A percentile compares a stretch with the other conserved stretches of the same genome.
These are phyloP conservation scores for Molanna angustata DNA, from an alignment of 2,888 invertebrate genomes.

Conservation along the genomic window DNA sequence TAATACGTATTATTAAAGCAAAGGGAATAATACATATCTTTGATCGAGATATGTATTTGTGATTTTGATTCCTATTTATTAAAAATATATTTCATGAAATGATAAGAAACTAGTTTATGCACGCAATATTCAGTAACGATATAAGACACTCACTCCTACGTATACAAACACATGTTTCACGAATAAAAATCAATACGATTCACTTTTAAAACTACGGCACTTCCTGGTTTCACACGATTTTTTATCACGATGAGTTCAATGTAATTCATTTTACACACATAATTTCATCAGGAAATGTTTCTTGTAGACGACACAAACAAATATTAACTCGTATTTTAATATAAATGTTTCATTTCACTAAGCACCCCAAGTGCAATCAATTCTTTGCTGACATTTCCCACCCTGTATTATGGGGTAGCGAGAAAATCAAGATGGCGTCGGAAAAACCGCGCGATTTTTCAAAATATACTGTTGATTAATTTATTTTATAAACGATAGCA, in stretches of 20 bases:
- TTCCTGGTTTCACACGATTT: slow-evolving; percentile 5
- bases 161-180: slow-evolving; percentile 30
- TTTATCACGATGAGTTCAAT: background rate
- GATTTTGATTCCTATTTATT: no score
- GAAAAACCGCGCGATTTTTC: slow-evolving; percentile 2
- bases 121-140: no score
- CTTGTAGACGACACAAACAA: background rate
- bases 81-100: no score
- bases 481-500: no score
- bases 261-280: background rate
- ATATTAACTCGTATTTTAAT: background rate
- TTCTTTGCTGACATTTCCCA: slow-evolving; percentile 12
- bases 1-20: no score
- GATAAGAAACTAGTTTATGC: no score
- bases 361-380: slow-evolving; percentile 1
- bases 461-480: background rate
- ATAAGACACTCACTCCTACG: slow-evolving; percentile 17
- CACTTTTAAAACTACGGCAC: slow-evolving; percentile 8
- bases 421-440: slow-evolving; percentile 4
- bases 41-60: no score
- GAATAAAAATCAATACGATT: slow-evolving; percentile 29
- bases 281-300: background rate
- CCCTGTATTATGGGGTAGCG: slow-evolving; percentile 13
- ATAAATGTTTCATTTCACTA: background rate
- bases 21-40: no score